phyloP scores from a whole-genome alignment of 2,113 vertebrate genomes.

The Triplophysa dalaica region DNA sequence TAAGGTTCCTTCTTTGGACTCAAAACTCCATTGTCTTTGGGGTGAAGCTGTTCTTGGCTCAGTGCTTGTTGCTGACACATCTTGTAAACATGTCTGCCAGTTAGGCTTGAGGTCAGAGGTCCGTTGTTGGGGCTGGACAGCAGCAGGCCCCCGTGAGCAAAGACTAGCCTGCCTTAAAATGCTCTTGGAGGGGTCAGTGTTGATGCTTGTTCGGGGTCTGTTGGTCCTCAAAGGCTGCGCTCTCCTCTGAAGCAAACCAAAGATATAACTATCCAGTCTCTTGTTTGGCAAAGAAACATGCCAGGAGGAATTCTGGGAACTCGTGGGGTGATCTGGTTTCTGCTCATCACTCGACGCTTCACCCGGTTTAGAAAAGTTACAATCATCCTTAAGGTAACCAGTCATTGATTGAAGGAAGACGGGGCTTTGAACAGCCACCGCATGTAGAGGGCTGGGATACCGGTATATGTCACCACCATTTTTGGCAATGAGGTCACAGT shows the following conservation, averaged over 20 bases:
- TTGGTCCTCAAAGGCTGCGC: conserved; percentile 83
- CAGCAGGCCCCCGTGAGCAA: conserved; percentile 72
- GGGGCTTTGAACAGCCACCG: conserved; percentile 86
- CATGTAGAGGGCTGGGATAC: conserved; percentile 89
- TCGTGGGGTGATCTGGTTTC: conserved; percentile 64
- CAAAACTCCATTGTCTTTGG: conserved; percentile 70
- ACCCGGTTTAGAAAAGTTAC: conserved; percentile 53
- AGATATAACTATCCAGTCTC: conserved; percentile 88
- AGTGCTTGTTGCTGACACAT: conserved; percentile 49
- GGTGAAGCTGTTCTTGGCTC: conserved; percentile 73
- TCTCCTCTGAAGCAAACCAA: conserved; percentile 85
- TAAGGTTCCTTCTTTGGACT: conserved; percentile 68
- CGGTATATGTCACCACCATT: conserved; percentile 85
- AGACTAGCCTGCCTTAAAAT: conserved; percentile 84
- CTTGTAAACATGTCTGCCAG: conserved; percentile 67
- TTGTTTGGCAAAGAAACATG: conserved; percentile 66
- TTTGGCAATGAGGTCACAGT: conserved; percentile 85
- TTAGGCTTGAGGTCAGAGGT: conserved; percentile 70
- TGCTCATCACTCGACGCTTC: conserved; percentile 64
- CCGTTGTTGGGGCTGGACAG: conserved; percentile 58
- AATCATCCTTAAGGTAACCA: conserved; percentile 74
- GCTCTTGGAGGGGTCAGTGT: conserved; percentile 81
- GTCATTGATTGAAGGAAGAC: conserved; percentile 80
- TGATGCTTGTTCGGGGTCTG: conserved; percentile 89
- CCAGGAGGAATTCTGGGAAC: conserved; percentile 69